Conservation (phyloP, 2,113 vertebrate species). For the Ciconia maguari region DNA sequence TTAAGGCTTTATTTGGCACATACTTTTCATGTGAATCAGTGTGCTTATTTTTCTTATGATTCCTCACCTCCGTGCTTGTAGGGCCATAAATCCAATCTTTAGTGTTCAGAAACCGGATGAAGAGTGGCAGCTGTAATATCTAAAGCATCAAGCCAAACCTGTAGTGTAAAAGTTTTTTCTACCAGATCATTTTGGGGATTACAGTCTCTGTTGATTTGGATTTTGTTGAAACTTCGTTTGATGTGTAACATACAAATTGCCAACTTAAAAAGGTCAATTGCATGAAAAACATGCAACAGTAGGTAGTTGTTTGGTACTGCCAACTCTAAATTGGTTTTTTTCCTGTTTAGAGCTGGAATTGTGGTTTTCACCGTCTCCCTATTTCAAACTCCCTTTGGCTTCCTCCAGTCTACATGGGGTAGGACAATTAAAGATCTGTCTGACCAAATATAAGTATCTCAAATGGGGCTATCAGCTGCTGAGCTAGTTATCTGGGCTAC, state of each 20-base stretch:
- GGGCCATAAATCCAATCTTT: neutral
- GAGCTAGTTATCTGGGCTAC: neutral
- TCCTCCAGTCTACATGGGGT: neutral
- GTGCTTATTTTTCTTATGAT: constrained; percentile 29
- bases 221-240: neutral
- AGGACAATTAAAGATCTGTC: neutral
- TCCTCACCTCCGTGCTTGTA: neutral
- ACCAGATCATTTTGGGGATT: neutral
- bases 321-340: neutral
- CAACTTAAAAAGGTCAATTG: neutral
- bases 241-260: neutral
- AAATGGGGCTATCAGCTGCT: neutral
- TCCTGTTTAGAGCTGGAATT: neutral
- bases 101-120: neutral
- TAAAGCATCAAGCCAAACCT: neutral
- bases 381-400: neutral
- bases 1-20: constrained; percentile 48
- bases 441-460: neutral
- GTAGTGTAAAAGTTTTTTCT: neutral
- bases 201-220: neutral
- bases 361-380: neutral
- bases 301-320: neutral
- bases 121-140: neutral
- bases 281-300: neutral
- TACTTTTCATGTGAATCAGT: constrained; percentile 34